These are phyloP conservation scores for Magallana gigas DNA, from an alignment of 1,140 invertebrate species.

Conservation along the genomic window DNA sequence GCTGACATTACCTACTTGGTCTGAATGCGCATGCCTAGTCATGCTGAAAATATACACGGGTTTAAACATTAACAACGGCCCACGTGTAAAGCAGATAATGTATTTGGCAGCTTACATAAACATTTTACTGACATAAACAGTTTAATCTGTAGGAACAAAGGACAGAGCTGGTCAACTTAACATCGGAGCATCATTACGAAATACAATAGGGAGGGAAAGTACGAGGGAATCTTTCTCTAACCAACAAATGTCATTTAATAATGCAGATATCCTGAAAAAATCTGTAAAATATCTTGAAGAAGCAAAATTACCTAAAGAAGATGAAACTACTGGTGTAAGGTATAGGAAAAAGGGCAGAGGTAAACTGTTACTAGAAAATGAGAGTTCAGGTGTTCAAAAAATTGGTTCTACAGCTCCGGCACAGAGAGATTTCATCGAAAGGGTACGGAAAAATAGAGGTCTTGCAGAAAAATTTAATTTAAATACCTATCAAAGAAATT, in stretches of 20 bases:
- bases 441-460: background rate
- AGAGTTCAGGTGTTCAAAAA: background rate
- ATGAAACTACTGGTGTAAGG: background rate
- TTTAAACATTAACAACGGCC: no score
- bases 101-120: no score
- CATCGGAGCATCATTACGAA: background rate
- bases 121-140: no score
- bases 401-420: background rate
- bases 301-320: background rate
- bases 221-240: background rate
- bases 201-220: background rate
- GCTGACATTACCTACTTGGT: no score
- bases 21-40: no score
- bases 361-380: background rate
- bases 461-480: background rate
- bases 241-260: background rate
- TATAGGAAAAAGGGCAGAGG: background rate
- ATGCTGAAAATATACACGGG: no score
- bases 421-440: constrained; percentile 28
- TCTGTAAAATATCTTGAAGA: constrained; percentile 30
- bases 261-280: background rate
- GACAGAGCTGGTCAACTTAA: background rate
- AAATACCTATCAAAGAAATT: background rate
- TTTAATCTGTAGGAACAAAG: background rate
- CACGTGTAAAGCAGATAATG: no score